Conservation (phyloP, 2,113 vertebrate genomes). For the Pithys albifrons region DNA sequence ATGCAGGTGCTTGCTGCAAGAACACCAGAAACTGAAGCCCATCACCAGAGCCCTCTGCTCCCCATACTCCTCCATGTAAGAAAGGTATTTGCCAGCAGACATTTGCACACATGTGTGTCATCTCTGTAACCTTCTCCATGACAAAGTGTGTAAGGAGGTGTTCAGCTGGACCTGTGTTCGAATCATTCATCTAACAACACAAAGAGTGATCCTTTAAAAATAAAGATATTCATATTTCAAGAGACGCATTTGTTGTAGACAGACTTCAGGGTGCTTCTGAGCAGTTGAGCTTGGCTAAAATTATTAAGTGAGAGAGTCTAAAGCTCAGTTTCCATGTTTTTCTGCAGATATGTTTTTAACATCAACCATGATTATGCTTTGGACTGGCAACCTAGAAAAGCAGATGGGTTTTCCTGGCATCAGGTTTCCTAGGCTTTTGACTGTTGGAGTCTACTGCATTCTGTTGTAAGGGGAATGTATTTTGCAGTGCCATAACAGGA, state of each 20-base stretch:
- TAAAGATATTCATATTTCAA: not conserved
- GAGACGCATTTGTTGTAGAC: not conserved
- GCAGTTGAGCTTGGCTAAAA: not conserved
- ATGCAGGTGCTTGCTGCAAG: not conserved
- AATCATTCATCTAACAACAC: not conserved
- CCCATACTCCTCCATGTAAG: not conserved
- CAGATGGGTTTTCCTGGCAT: conserved; percentile 61
- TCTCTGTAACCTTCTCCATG: not conserved
- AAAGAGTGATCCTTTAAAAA: not conserved
- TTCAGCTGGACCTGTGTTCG: not conserved
- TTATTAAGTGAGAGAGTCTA: not conserved
- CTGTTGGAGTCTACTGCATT: conserved; percentile 13
- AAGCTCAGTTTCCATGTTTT: conserved; percentile 4
- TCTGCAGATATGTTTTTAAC: conserved; percentile 29
- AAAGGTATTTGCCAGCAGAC: not conserved
- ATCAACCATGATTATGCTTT: not conserved
- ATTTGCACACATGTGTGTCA: not conserved
- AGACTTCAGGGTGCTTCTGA: not conserved
- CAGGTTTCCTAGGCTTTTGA: not conserved
- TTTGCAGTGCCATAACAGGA: not conserved
- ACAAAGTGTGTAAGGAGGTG: not conserved
- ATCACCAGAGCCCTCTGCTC: not conserved
- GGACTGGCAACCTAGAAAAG: conserved; percentile 6
- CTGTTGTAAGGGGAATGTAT: not conserved
- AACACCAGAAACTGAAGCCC: not conserved